Base-by-base conservation (phyloP, 2,888 invertebrate genomes). In the Drosophila neotestacea region DNA sequence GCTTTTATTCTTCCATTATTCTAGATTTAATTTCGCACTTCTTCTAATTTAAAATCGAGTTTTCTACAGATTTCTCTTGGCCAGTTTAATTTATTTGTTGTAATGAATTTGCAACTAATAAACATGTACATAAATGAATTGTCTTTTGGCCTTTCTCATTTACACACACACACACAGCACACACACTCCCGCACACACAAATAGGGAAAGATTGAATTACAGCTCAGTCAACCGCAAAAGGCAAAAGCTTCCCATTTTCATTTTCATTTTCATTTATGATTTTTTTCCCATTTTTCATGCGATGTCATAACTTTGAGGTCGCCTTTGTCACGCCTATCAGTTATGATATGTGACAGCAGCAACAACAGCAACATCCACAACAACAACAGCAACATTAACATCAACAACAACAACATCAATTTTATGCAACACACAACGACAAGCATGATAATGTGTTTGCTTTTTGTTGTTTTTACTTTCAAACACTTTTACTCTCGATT, bases 401-500 rank as follows among this genome's bases (percentile, higher is more conserved):
- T n/a, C 22, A 42, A 6, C 54, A 55, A 27, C 54, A 55, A 27
- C 56, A 52, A 22, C 46, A 52, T 59, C 42, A 66, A 54, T 56
- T 71, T 63, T 68, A 73, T 64, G 68, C 75, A 73, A 56, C 22
- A 58, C 22, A 50, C 36, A 42, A 27, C 34, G 34, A 4, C 27
- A 51, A 38, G 6, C 27, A 39, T 58, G 41, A 22, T 22, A 22
- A 22, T 41, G 56, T 67, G 39, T 46, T 54, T 51, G 36, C 52
- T 72, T 11, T 44, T 16, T 61, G 36, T 59, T 52, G 32, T 61
- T 71, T 70, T 69, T 62, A 61, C 73, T 71, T 73, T 77, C 74
- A 67, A 84, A 73, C 82, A 79, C 85, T 82, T 81, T 85, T 77
- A 82, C 79, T 83, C 81, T 85, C 83, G 63, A 69, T 79, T 70